Percentiles rank a stretch among this genome's conserved stretches.
These are phyloP conservation scores for Sphenodon punctatus DNA, from an alignment of 2,797 vertebrate species.

Conservation along the genomic window DNA sequence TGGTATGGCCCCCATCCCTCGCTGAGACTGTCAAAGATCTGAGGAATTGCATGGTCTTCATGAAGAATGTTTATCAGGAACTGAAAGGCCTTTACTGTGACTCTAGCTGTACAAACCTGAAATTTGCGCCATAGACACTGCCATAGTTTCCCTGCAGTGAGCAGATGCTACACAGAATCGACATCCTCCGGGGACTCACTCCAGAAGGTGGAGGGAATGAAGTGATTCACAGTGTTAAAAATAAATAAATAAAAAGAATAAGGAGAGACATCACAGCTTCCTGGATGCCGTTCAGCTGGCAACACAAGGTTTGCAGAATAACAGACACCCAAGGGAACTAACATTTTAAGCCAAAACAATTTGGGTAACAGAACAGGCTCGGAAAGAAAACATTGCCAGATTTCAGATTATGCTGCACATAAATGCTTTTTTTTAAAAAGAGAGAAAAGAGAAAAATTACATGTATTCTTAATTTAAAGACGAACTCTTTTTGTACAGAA, in stretches of 20 bases:
- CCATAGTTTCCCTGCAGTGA: not conserved
- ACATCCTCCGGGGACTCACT: conserved; percentile 48
- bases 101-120: not conserved
- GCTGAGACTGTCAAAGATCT: too few relatives aligned
- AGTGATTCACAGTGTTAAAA: conserved; percentile 55
- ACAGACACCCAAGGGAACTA: conserved; percentile 62
- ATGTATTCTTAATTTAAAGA: conserved; percentile 31
- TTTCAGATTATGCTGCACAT: conserved; percentile 52
- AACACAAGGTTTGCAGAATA: conserved; percentile 53
- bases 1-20: not conserved
- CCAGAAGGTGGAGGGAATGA: conserved; percentile 60
- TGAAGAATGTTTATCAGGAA: not conserved
- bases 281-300: conserved; percentile 67
- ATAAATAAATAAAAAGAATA: conserved; percentile 47
- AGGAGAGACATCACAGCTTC: conserved; percentile 60
- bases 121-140: not conserved
- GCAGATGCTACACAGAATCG: conserved; percentile 47
- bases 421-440: conserved; percentile 48
- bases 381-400: conserved; percentile 34
- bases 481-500: conserved; percentile 8
- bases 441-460: not conserved
- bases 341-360: conserved; percentile 70
- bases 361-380: conserved; percentile 65
- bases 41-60: not conserved
- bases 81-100: not conserved